Conservation (phyloP, 2,113 vertebrate genomes). For the Myiozetetes cayanensis region DNA sequence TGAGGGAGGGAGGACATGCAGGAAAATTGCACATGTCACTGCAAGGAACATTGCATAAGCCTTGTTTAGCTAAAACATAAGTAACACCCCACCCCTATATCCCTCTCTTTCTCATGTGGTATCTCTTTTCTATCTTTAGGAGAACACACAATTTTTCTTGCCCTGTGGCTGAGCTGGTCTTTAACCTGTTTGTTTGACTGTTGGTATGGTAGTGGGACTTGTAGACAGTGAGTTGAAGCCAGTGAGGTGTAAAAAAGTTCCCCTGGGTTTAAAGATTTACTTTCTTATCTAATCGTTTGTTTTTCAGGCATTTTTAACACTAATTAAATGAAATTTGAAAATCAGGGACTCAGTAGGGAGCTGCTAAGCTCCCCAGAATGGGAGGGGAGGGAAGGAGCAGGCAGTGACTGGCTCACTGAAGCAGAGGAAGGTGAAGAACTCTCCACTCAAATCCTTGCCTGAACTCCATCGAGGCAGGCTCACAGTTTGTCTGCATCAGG, state of each 20-base stretch:
- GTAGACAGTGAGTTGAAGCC: neutral
- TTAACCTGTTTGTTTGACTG: neutral
- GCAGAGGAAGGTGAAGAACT: neutral
- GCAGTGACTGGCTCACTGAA: neutral
- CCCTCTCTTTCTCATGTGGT: neutral
- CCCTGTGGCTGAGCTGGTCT: neutral
- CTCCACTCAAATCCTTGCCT: neutral
- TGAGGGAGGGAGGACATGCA: neutral
- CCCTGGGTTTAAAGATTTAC: neutral
- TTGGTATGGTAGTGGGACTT: neutral
- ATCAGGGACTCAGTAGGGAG: neutral
- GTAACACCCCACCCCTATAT: rapidly evolving
- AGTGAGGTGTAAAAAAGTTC: neutral
- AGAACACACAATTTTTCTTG: neutral
- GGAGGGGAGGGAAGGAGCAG: neutral
- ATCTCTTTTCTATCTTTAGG: neutral
- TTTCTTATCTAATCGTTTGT: neutral
- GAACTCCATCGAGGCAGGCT: neutral
- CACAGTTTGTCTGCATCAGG: rapidly evolving
- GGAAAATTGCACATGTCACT: neutral
- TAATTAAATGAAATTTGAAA: neutral
- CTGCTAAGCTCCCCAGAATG: neutral
- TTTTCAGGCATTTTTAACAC: neutral
- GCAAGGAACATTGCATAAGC: neutral
- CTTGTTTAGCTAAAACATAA: neutral